A percentile compares a stretch with the other conserved stretches of the same genome.
phyloP scores from a whole-genome alignment of 1,140 invertebrate species.

The Dendrolimus punctatus region DNA sequence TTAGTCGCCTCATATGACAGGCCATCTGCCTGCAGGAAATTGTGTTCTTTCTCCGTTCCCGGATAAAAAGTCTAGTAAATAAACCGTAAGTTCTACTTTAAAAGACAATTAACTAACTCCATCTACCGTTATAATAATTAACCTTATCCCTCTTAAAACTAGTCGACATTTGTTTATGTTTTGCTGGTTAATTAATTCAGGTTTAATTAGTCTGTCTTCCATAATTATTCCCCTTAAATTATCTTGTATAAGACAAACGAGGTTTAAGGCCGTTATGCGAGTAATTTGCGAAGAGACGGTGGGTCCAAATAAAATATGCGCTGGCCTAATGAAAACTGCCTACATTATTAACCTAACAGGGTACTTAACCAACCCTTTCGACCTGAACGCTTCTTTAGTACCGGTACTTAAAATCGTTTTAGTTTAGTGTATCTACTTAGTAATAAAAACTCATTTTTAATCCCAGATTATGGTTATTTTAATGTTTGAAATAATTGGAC shows the following conservation, averaged over 20 bases:
- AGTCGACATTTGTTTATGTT: constrained; percentile 29
- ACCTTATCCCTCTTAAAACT: constrained; percentile 5
- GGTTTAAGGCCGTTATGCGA: constrained; percentile 23
- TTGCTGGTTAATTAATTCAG: constrained; percentile 38
- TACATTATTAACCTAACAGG: constrained; percentile 28
- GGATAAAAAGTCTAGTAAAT: too few relatives aligned
- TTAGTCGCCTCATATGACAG: too few relatives aligned
- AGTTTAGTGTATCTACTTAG: too few relatives aligned
- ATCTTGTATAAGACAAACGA: constrained; percentile 35
- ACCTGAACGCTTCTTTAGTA: constrained; percentile 13
- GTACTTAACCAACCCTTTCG: constrained; percentile 13
- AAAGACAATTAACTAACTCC: too few relatives aligned
- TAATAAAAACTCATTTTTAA: too few relatives aligned
- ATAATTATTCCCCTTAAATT: constrained; percentile 39
- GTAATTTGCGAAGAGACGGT: constrained; percentile 27
- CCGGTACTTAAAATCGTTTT: too few relatives aligned
- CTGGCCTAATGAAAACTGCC: constrained; percentile 31
- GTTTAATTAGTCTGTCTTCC: constrained; percentile 34
- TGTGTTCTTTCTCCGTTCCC: too few relatives aligned
- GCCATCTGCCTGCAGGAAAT: too few relatives aligned
- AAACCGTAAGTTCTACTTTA: too few relatives aligned
- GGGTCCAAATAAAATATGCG: constrained; percentile 35
- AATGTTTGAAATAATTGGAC: too few relatives aligned
- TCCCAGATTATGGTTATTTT: too few relatives aligned
- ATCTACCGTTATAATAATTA: too few relatives aligned